Conservation (phyloP, 1,140 invertebrate species). For the Drosophila persimilis region DNA sequence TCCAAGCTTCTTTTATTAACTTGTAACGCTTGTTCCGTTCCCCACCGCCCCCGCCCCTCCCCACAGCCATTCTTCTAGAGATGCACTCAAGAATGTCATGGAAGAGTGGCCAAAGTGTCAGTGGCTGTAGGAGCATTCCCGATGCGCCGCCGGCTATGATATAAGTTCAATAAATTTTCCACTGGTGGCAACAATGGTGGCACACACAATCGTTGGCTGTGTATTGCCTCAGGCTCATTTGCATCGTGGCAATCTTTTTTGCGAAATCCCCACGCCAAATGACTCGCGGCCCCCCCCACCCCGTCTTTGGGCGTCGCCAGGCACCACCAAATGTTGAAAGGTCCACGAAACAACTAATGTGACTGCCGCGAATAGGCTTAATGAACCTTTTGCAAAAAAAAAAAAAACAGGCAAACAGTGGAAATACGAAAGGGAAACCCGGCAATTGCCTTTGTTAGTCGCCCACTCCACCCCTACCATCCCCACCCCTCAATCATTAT, state of each 20-base stretch:
- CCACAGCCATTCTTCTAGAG: slow-evolving; percentile 8
- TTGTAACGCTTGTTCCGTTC: slow-evolving; percentile 53
- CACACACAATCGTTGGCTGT: slow-evolving; percentile 24
- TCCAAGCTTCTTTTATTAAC: slow-evolving; percentile 72
- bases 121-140: slow-evolving; percentile 27
- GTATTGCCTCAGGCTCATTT: slow-evolving; percentile 55
- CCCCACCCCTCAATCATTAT: slow-evolving; percentile 13
- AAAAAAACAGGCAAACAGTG: slow-evolving; percentile 6
- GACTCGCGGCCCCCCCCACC: slow-evolving; percentile 2
- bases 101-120: slow-evolving; percentile 67
- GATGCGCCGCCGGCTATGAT: slow-evolving; percentile 43
- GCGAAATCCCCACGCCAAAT: slow-evolving; percentile 59
- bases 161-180: slow-evolving; percentile 68
- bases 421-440: slow-evolving; percentile 31
- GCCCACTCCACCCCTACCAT: too few species aligned
- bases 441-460: slow-evolving; percentile 25
- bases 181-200: slow-evolving; percentile 49
- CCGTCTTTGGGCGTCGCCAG: slow-evolving; percentile 53
- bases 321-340: slow-evolving; percentile 51
- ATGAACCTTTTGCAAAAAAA: slow-evolving; percentile 63
- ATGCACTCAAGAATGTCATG: slow-evolving; percentile 76
- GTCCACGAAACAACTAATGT: slow-evolving; percentile 65
- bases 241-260: slow-evolving; percentile 44
- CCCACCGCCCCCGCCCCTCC: slow-evolving; percentile 4
- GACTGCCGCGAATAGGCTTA: slow-evolving; percentile 53